Conservation (phyloP, 64 coral and sea anemone genomes). For the Porites lutea region DNA sequence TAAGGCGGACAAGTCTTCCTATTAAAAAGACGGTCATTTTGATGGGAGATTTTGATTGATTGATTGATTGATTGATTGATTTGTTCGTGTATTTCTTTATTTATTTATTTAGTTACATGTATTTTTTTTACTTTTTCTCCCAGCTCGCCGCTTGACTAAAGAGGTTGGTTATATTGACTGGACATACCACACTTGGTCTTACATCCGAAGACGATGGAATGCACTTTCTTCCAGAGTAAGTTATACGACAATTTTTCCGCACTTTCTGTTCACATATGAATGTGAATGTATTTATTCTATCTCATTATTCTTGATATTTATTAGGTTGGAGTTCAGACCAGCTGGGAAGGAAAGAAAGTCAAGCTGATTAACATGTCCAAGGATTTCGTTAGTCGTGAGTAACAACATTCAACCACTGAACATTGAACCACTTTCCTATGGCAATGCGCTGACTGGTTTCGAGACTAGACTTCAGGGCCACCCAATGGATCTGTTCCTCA, state of each 20-base stretch:
- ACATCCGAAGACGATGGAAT: constrained; percentile 58
- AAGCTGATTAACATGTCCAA: constrained; percentile 53
- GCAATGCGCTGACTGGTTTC: too few species aligned
- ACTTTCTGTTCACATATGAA: neutral
- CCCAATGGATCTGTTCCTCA: too few species aligned
- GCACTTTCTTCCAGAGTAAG: constrained; percentile 56
- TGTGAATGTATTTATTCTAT: too few species aligned
- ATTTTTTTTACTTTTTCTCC: neutral
- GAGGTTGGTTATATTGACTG: constrained; percentile 69
- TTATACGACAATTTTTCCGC: neutral
- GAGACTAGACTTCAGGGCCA: too few species aligned
- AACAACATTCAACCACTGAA: too few species aligned
- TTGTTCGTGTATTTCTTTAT: too few species aligned
- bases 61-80: too few species aligned
- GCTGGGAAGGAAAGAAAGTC: constrained; percentile 65
- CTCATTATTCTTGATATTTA: neutral
- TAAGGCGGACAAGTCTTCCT: too few species aligned
- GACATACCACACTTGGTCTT: constrained; percentile 46
- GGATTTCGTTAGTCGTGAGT: neutral
- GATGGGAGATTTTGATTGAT: too few species aligned
- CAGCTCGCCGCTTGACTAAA: constrained; percentile 67
- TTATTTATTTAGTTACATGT: too few species aligned
- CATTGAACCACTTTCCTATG: too few species aligned
- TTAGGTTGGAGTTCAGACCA: constrained; percentile 68
- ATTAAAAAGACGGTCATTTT: too few species aligned